Evolutionary conservation across 2,797 vertebrate species (phyloP).

Genomic region (Paedocypris micromegethes): DNA sequence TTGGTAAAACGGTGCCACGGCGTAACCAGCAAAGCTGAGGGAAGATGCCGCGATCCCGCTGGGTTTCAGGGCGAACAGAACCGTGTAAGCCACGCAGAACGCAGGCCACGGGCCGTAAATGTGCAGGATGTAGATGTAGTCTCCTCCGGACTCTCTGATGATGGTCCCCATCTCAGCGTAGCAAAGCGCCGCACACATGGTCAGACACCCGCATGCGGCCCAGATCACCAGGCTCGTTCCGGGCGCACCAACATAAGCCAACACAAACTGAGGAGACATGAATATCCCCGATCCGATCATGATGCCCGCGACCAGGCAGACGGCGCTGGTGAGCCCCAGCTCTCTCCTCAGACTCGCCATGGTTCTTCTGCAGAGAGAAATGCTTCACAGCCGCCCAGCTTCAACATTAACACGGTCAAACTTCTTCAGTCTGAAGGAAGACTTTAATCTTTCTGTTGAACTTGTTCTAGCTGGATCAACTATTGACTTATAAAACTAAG

Average conservation of each 20-base stretch:
- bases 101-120: constrained; percentile 75
- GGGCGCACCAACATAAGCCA: constrained; percentile 70
- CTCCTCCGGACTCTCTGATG: constrained; percentile 76
- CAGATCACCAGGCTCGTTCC: constrained; percentile 78
- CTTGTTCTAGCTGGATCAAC: too few species aligned
- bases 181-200: constrained; percentile 67
- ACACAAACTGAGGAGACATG: constrained; percentile 78
- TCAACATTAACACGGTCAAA: too few species aligned
- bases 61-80: constrained; percentile 68
- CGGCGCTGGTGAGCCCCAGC: constrained; percentile 66
- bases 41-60: constrained; percentile 58
- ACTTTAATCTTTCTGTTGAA: too few species aligned
- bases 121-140: constrained; percentile 78
- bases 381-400: too few species aligned
- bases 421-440: too few species aligned
- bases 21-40: constrained; percentile 72
- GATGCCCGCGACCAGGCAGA: constrained; percentile 72
- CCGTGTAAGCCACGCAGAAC: constrained; percentile 70
- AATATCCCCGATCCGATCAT: constrained; percentile 84
- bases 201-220: constrained; percentile 68
- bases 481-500: too few species aligned
- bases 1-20: constrained; percentile 64
- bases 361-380: constrained; percentile 1
- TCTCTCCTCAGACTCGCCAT: constrained; percentile 66
- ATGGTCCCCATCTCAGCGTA: constrained; percentile 76